Evolutionary conservation across 1,140 invertebrate genomes (phyloP), one percentile per base, ranked within the genome.

Genomic region (Mizuhopecten yessoensis): DNA sequence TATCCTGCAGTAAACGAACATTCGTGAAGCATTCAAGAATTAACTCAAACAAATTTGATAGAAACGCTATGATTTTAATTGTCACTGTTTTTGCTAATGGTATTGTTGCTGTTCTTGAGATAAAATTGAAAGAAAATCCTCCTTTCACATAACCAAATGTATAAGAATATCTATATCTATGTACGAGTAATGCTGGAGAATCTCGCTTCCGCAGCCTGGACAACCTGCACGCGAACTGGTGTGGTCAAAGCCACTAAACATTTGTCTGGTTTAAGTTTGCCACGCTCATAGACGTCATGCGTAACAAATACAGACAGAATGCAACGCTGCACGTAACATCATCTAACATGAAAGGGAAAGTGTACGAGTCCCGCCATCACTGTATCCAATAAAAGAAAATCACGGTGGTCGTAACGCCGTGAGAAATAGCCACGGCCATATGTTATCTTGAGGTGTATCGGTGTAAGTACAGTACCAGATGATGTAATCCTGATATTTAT

Each of bases 331-430:
- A 75, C 57, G 57, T 7, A 29, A n/a, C n/a, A 29, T 29, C n/a
- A 29, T 75, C 57, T 75, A n/a, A 75, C 57, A 75, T 75, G 57
- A 75, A 75, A 75, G 57, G 57, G 57, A 29, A 75, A 75, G 13
- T n/a, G 57, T 29, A 75, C 23, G 57, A 75, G n/a, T 75, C 57
- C n/a, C 57, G 57, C 57, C 57, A 75, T 29, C n/a, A 17, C 57
- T n/a, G 57, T 75, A 13, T 29, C 0, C 57, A 7, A 75, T 75
- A 75, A 75, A 75, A 75, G n/a, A 23, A 75, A 11, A 75, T 75
- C 57, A 75, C 17, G 57, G 57, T 75, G 57, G 57, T 75, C 23
- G 57, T 75, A 75, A 75, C 57, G 5, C 5, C n/a, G 57, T 5
- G 57, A 29, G 57, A 75, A 29, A 29, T 75, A 75, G 2, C n/a